Evolutionary conservation across 2,888 invertebrate species (phyloP).

Genomic region (Rotaria magnacalcarata): DNA sequence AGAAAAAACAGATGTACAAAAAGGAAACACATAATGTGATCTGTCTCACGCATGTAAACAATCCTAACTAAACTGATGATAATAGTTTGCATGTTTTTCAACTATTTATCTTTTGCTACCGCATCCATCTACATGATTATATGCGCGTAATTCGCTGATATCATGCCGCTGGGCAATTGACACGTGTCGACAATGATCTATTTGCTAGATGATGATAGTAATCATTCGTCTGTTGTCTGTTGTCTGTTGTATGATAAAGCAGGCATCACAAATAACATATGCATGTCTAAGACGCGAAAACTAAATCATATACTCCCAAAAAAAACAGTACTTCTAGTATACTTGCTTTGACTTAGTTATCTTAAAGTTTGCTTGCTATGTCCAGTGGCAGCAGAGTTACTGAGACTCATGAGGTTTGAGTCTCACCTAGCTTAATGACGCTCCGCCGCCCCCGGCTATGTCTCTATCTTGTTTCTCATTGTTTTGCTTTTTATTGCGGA

Average conservation of each 20-base stretch:
- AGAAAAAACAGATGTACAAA: background rate
- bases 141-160: background rate
- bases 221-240: background rate
- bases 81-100: background rate
- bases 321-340: background rate
- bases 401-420: too few species aligned
- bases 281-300: background rate
- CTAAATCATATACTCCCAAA: background rate
- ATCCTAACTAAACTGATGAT: background rate
- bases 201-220: background rate
- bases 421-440: too few species aligned
- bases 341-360: background rate
- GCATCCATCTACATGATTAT: background rate
- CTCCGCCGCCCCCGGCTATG: too few species aligned
- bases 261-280: background rate
- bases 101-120: background rate
- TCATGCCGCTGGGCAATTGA: background rate
- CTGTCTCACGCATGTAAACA: background rate
- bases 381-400: too few species aligned
- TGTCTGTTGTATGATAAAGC: background rate
- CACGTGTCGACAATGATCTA: slow-evolving; percentile 22
- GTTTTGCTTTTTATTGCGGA: background rate
- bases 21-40: background rate
- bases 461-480: background rate
- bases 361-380: background rate